phyloP scores from a whole-genome alignment of 2,888 invertebrate genomes.

The Lamproptera curius region DNA sequence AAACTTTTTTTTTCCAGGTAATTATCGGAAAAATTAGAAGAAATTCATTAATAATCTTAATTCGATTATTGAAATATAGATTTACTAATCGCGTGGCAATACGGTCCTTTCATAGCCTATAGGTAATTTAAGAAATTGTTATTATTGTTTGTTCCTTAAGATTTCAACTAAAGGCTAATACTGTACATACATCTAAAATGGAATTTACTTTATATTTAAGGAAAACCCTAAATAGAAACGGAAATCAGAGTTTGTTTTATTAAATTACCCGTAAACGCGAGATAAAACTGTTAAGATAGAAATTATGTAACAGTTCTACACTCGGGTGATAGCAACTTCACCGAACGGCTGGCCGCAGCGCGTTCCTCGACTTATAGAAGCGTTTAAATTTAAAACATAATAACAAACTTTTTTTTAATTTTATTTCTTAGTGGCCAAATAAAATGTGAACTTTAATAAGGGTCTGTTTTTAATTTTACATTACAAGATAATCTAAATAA shows the following conservation, averaged over 20 bases:
- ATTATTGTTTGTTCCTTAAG: background rate
- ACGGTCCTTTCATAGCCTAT: too few relatives aligned
- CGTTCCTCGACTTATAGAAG: background rate
- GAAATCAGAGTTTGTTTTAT: constrained; percentile 22
- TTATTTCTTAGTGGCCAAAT: background rate
- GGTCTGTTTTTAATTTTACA: background rate
- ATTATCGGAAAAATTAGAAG: too few relatives aligned
- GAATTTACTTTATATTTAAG: background rate
- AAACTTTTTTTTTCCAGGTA: too few relatives aligned
- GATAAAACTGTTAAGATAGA: constrained; percentile 49
- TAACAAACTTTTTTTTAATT: too few relatives aligned
- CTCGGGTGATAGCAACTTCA: constrained; percentile 51
- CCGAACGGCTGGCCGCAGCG: constrained; percentile 42
- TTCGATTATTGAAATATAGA: too few relatives aligned
- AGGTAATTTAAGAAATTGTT: too few relatives aligned
- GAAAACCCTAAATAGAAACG: constrained; percentile 4
- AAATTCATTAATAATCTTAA: too few relatives aligned
- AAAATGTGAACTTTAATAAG: background rate
- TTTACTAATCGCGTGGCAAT: too few relatives aligned
- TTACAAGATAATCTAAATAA: too few relatives aligned
- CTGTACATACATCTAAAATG: background rate
- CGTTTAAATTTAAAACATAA: background rate
- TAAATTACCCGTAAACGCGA: constrained; percentile 33
- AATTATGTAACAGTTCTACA: constrained; percentile 58
- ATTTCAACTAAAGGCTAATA: background rate